phyloP scores from a whole-genome alignment of 2,113 vertebrate species.

The Urocolius indicus region DNA sequence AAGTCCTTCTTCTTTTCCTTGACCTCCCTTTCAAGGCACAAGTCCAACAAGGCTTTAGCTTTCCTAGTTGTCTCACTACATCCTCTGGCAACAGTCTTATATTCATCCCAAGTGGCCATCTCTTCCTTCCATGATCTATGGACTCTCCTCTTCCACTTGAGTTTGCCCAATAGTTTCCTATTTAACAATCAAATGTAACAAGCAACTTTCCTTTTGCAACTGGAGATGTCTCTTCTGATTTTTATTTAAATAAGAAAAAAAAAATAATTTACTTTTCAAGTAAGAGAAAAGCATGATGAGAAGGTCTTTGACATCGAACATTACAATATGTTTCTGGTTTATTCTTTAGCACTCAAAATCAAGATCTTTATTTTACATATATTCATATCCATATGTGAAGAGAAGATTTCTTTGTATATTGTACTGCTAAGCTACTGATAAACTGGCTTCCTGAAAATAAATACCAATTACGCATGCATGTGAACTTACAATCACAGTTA shows the following conservation, averaged over 20 bases:
- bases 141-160: too few relatives aligned
- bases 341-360: background rate
- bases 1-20: too few relatives aligned
- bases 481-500: background rate
- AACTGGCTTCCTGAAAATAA: background rate
- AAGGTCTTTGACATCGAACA: background rate
- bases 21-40: too few relatives aligned
- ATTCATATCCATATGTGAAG: background rate
- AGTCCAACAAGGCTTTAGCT: too few relatives aligned
- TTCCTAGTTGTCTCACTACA: too few relatives aligned
- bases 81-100: too few relatives aligned
- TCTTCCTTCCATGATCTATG: too few relatives aligned
- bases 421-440: background rate
- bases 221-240: background rate
- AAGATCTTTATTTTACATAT: background rate
- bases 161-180: too few relatives aligned
- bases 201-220: background rate
- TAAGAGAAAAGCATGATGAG: background rate
- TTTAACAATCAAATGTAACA: background rate
- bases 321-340: background rate
- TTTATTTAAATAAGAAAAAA: background rate
- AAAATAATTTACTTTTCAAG: background rate
- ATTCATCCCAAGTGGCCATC: too few relatives aligned
- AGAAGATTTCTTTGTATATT: background rate
- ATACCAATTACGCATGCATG: background rate